Evolutionary conservation across 37 sponge, comb jelly and placozoan species (phyloP).

Genomic region (Tethya wilhelma): DNA sequence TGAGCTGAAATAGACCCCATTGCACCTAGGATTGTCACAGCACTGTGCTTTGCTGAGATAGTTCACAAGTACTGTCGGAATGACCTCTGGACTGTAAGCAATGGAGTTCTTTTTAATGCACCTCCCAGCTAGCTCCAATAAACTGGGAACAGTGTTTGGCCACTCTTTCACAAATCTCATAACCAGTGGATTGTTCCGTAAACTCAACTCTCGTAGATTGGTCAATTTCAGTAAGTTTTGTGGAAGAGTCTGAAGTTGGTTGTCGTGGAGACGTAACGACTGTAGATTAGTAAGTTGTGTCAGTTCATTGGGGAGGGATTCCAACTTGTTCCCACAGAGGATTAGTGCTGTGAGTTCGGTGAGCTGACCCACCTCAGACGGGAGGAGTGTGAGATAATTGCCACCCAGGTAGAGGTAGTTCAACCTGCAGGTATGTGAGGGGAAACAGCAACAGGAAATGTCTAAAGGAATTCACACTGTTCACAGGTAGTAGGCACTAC

Average conservation of each 20-base stretch:
- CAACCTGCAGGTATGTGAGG: slow-evolving; percentile 41
- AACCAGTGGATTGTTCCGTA: slow-evolving; percentile 88
- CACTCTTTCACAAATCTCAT: slow-evolving; percentile 76
- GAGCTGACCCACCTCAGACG: slow-evolving; percentile 73
- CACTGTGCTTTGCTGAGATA: slow-evolving; percentile 64
- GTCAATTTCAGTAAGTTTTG: slow-evolving; percentile 65
- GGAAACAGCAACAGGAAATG: neutral
- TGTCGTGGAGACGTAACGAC: slow-evolving; percentile 81
- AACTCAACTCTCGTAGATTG: slow-evolving; percentile 77
- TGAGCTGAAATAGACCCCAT: slow-evolving; percentile 88
- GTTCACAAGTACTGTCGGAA: slow-evolving; percentile 53
- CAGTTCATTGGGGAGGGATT: slow-evolving; percentile 62
- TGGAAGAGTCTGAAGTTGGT: slow-evolving; percentile 83
- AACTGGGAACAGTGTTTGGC: slow-evolving; percentile 54
- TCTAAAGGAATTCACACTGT: neutral
- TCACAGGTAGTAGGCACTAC: neutral
- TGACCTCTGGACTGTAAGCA: slow-evolving; percentile 37
- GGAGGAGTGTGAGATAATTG: slow-evolving; percentile 62
- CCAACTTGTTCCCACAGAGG: slow-evolving; percentile 73
- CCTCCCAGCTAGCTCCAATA: slow-evolving; percentile 73
- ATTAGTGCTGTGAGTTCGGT: slow-evolving; percentile 49
- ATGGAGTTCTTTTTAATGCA: slow-evolving; percentile 53
- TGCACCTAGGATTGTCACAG: slow-evolving; percentile 90
- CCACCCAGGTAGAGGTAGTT: slow-evolving; percentile 87
- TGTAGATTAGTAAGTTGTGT: slow-evolving; percentile 50